These are phyloP conservation scores for Chymomyza caudatula DNA, from an alignment of 2,888 invertebrate species.

Conservation along the genomic window DNA sequence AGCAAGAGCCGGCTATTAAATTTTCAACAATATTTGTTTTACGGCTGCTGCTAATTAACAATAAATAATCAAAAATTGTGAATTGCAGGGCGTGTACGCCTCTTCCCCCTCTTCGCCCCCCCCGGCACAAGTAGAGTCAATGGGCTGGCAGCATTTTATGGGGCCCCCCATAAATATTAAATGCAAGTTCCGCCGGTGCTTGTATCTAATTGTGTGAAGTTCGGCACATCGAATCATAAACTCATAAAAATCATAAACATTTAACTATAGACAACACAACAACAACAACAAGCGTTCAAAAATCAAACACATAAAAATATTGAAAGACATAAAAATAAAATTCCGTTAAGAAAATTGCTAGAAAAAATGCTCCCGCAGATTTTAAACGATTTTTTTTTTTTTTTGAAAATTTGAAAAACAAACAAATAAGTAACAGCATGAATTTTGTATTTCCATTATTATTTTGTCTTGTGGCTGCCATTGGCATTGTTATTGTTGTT, in stretches of 20 bases:
- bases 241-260: slow-evolving; percentile 50
- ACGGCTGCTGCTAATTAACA: not conserved
- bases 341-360: slow-evolving; percentile 29
- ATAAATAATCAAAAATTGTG: slow-evolving; percentile 1
- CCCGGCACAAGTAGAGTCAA: not conserved
- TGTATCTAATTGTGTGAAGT: not conserved
- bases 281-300: no score
- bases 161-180: not conserved
- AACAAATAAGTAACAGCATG: not conserved
- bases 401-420: slow-evolving; percentile 1
- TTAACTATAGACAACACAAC: no score
- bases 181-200: no score
- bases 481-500: not conserved
- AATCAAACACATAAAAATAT: slow-evolving; percentile 46
- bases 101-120: no score
- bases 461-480: not conserved
- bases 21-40: not conserved
- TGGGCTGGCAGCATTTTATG: slow-evolving; percentile 31
- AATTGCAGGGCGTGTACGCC: not conserved
- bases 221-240: slow-evolving; percentile 53
- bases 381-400: slow-evolving; percentile 7
- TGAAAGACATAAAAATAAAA: no score
- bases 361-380: slow-evolving; percentile 31
- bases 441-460: not conserved
- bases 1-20: not conserved